Base-by-base conservation (phyloP, 2,113 vertebrate genomes). In the Cololabis saira region DNA sequence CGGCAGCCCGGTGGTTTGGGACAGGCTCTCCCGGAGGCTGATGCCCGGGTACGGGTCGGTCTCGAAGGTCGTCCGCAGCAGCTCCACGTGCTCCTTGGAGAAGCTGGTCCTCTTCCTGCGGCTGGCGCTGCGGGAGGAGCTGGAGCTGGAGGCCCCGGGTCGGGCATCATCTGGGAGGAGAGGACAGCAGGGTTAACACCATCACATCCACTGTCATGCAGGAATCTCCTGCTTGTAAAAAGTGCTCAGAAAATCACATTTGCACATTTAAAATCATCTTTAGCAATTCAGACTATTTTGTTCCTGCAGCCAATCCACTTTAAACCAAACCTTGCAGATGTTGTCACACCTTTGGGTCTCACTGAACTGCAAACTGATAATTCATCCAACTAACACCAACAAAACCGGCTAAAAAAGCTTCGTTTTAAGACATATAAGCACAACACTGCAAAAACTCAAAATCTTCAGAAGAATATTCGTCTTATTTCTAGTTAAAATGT, bases 41-140 rank as follows among this genome's bases (percentile, higher is more conserved):
- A 93, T 93, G 58, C 92, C 92, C 0, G 92, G 92, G 63, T 93
- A 93, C 0, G 91, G 92, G 81, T 93, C 90, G 0, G 90, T 92
- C 80, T 92, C 84, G 1, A 93, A 93, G 14, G 92, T 90, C 66
- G 69, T 55, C 0, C 86, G 76, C 41, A 93, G 82, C 24, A 93
- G 85, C 71, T 91, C 92, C 64, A 93, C 90, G 0, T 93, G 89
- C 0, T 92, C 92, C 61, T 93, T 93, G 64, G 92, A 92, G 74
- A 93, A 93, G 55, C 89, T 92, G 56, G 92, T 93, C 48, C 92
- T 89, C 84, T 93, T 93, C 42, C 92, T 90, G 78, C 92, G 92
- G 56, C 87, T 92, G 53, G 90, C 64, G 13, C 77, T 89, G 61
- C 90, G 87, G 49, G 89, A 70, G 14, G 80, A 75, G 44, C 48